A percentile compares a stretch with the other conserved stretches of the same genome.
Evolutionary conservation across 2,888 invertebrate species (phyloP).

Genomic region (Nephrotoma guestfalica): DNA sequence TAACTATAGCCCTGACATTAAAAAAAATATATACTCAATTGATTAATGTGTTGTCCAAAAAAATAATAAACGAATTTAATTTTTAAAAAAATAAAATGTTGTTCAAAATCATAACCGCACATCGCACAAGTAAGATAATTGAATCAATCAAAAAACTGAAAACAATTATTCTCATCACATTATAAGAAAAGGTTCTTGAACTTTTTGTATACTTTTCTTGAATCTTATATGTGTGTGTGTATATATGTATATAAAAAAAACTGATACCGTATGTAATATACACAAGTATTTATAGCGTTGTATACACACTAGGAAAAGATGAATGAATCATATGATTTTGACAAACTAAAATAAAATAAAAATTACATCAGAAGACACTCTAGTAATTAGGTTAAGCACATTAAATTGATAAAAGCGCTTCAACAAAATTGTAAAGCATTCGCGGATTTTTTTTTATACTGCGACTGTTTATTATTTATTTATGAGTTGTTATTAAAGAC

Average conservation of each 20-base stretch:
- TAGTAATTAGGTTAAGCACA: not conserved
- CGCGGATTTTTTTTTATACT: not conserved
- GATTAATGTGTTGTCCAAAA: not conserved
- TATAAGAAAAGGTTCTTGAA: not conserved
- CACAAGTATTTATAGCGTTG: not conserved
- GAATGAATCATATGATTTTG: not conserved
- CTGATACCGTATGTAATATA: not conserved
- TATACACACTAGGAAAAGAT: not conserved
- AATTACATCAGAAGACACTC: not conserved
- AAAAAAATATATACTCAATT: not conserved
- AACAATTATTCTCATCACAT: not conserved
- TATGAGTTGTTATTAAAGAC: too few species aligned
- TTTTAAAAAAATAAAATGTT: not conserved
- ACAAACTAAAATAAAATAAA: not conserved
- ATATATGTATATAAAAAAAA: not conserved
- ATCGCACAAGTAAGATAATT: not conserved
- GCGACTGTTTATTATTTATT: not conserved
- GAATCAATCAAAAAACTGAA: not conserved
- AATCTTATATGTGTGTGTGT: not conserved
- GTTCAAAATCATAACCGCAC: not conserved
- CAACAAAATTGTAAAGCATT: not conserved
- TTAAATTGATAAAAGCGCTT: not conserved
- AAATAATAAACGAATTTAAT: not conserved
- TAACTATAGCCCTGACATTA: not conserved
- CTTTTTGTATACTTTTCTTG: not conserved